phyloP scores from a whole-genome alignment of 2,797 vertebrate genomes.

The Myotis planiceps region DNA sequence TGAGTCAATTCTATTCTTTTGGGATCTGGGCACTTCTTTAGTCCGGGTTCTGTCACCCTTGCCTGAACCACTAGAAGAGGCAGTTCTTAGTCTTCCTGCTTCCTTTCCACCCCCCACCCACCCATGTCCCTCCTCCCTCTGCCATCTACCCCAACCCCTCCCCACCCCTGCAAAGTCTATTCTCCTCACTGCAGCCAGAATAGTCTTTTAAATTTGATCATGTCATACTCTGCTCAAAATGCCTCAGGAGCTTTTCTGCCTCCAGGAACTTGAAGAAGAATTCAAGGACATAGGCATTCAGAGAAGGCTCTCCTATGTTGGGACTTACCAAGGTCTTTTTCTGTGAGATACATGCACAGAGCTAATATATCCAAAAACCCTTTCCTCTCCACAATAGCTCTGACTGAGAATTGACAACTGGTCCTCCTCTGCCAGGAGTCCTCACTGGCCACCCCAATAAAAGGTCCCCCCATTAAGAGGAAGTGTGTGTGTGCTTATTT shows the following conservation, averaged over 20 bases:
- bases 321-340: background rate
- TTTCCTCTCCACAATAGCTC: background rate
- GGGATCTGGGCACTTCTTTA: background rate
- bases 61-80: background rate
- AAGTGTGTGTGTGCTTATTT: conserved; percentile 13
- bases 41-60: background rate
- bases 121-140: no score
- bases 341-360: background rate
- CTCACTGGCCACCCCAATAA: background rate
- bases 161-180: background rate
- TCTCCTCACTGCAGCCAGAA: background rate
- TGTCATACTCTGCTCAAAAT: background rate
- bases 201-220: background rate
- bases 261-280: background rate
- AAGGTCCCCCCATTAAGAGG: background rate
- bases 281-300: background rate
- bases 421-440: background rate
- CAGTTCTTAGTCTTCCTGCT: background rate
- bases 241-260: background rate
- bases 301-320: background rate
- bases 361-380: background rate
- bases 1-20: background rate
- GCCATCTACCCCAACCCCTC: no score
- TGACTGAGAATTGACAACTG: background rate
- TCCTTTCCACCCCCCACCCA: background rate